A percentile compares a stretch with the other conserved stretches of the same genome.
Evolutionary conservation across 2,888 invertebrate species (phyloP).

Genomic region (Pterostichus niger): DNA sequence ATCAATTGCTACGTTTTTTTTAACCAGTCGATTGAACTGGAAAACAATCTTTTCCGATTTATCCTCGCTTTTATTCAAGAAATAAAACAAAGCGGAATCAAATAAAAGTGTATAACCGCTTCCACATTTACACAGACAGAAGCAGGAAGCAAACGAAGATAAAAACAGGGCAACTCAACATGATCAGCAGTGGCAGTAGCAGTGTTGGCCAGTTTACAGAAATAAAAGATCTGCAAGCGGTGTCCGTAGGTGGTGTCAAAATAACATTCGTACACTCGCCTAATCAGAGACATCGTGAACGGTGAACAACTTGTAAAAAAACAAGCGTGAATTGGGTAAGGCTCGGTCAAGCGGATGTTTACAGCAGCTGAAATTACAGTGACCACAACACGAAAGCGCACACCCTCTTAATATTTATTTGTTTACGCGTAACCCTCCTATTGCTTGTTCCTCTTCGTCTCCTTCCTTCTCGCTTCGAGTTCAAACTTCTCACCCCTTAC

Average conservation of each 20-base stretch:
- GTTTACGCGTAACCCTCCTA: conserved; percentile 69
- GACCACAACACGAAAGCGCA: conserved; percentile 64
- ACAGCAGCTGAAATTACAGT: conserved; percentile 59
- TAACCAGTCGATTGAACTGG: background rate
- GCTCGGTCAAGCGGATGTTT: conserved; percentile 53
- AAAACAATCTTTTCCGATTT: background rate
- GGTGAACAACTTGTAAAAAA: conserved; percentile 49
- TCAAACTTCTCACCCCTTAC: conserved; percentile 30
- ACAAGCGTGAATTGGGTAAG: conserved; percentile 41
- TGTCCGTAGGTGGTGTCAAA: conserved; percentile 6
- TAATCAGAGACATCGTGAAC: conserved; percentile 56
- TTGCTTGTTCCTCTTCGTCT: conserved; percentile 56
- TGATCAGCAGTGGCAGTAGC: too few relatives aligned
- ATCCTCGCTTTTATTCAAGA: conserved; percentile 16
- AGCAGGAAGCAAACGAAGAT: background rate
- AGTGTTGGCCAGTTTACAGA: background rate
- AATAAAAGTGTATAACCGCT: background rate
- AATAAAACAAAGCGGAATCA: conserved; percentile 27
- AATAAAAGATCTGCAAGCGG: conserved; percentile 9
- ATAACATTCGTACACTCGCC: conserved; percentile 51
- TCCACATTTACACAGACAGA: background rate
- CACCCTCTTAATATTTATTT: conserved; percentile 71
- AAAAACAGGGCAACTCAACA: too few relatives aligned
- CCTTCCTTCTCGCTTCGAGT: conserved; percentile 35
- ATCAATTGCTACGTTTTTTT: too few relatives aligned